Evolutionary conservation across 2,888 invertebrate species (phyloP), one percentile per base, ranked within the genome.

Genomic region (Agriopis leucophaearia): DNA sequence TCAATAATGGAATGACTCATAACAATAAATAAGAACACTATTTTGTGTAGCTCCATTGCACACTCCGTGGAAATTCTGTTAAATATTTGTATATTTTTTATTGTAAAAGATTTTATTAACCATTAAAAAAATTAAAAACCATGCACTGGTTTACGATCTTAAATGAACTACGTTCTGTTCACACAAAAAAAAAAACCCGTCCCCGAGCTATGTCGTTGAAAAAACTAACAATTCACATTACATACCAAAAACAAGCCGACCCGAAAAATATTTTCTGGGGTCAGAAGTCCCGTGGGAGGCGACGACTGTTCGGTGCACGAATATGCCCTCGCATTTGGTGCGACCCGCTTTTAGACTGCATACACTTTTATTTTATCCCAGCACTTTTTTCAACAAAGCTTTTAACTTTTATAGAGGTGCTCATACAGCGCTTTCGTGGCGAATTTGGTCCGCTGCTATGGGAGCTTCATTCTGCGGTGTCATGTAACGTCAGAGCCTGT

Each of bases 351-450:
- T 90, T 85, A 86, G 80, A 83, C 81, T 84, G 86, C 86, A 83
- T 81, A 78, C 83, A 83, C 81, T 86, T 87, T 87, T 88, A 88
- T 88, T 90, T 89, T 85, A 84, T 84, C 81, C 78, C 74, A 74
- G 79, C 79, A 83, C 79, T 89, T 89, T 90, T 92, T 92, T 89
- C 80, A 80, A 84, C 86, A 83, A 91, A 90, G 91, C 92, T 92
- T 91, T 92, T 91, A 92, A 90, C 89, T 89, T 91, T 91, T 88
- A 88, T 88, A 82, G 82, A 84, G 83, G 83, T 86, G 83, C 84
- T 85, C 84, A 84, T 87, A 86, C 82, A 82, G 81, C 80, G 85
- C 87, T 91, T 88, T 84, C 78, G 82, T 80, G 82, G 86, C 81
- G 82, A 83, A 85, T 86, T 86, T 85, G 73, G 72, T 73, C 71